These are phyloP conservation scores for Poecilia latipinna DNA, from an alignment of 2,113 vertebrate genomes.

Conservation along the genomic window DNA sequence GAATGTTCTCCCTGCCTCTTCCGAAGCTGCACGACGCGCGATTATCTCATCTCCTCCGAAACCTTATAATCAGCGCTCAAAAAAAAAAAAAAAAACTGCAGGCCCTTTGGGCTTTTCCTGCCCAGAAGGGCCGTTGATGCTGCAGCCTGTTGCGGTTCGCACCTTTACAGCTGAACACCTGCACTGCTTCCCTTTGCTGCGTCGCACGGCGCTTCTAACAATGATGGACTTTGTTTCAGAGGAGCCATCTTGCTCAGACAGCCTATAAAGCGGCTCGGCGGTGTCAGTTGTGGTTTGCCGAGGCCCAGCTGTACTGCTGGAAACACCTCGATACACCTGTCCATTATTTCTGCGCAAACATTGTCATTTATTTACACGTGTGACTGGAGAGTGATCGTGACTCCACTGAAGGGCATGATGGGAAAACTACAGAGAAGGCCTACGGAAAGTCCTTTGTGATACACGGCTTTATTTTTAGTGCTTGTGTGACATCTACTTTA, in stretches of 20 bases:
- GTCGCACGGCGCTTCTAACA: slow-evolving; percentile 35
- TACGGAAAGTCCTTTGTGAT: slow-evolving; percentile 15
- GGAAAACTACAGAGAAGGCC: slow-evolving; percentile 3
- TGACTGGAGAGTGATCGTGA: slow-evolving; percentile 28
- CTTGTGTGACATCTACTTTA: background rate
- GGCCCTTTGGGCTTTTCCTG: slow-evolving; percentile 27
- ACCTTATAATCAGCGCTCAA: slow-evolving; percentile 49
- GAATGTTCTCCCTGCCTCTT: background rate
- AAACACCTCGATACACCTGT: slow-evolving; percentile 56
- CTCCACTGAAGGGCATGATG: slow-evolving; percentile 8
- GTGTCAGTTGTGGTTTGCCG: slow-evolving; percentile 56
- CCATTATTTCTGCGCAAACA: slow-evolving; percentile 20
- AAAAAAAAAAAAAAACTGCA: slow-evolving; percentile 24
- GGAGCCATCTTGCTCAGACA: background rate
- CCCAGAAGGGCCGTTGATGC: background rate
- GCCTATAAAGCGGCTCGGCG: slow-evolving; percentile 9
- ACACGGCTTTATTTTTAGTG: background rate
- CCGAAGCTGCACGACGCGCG: background rate
- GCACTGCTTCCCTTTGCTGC: slow-evolving; percentile 41
- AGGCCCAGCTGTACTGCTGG: slow-evolving; percentile 23
- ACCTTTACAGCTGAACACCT: slow-evolving; percentile 54
- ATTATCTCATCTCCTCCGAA: slow-evolving; percentile 40
- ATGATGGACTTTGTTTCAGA: slow-evolving; percentile 50
- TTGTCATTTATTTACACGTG: slow-evolving; percentile 44
- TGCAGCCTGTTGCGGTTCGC: slow-evolving; percentile 49